Evolutionary conservation across 1,140 invertebrate genomes (phyloP), one percentile per base, ranked within the genome.

Genomic region (Drosophila malerkotliana): DNA sequence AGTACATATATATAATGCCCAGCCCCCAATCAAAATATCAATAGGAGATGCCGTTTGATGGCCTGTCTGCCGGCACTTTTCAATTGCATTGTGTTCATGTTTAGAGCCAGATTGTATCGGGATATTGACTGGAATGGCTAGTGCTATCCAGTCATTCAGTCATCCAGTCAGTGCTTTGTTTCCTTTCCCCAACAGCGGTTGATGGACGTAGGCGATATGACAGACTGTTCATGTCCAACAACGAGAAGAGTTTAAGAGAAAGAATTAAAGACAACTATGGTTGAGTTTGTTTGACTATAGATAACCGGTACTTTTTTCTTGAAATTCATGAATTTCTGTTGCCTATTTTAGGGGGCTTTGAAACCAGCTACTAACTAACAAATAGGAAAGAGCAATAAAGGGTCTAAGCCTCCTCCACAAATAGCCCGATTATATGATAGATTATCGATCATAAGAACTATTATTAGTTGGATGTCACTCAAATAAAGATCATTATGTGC

Each of bases 21-120:
- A 56, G 39, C 14, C 63, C 24, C 26, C 26, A 60, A 14, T 53
- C 26, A 14, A 34, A 34, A 49, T 60, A 75, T 67, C 72, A 75
- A 75, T 75, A 30, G 47, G n/a, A 67, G 26, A 51, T 21, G 39
- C 44, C 39, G 26, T 53, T 44, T 54, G 59, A 51, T 52, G 59
- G 59, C 34, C 37, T 51, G 68, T 24, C 66, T 47, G 66, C 56
- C 66, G 63, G 63, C 51, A 28, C 63, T 45, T 68, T 69, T 57
- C 66, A 68, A 69, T 68, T 69, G 47, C 53, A 64, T 49, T 78
- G 51, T 78, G 55, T 53, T n/a, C 64, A 30, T 62, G 68, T 72
- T 56, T 56, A 32, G 58, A 39, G 41, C 21, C 32, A 72, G 72
- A 85, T 84, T 56, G 59, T 54, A 85, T 80, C 81, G 73, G 59